Evolutionary conservation across 2,797 vertebrate genomes (phyloP).

Genomic region (Gobionotothen gibberifrons): DNA sequence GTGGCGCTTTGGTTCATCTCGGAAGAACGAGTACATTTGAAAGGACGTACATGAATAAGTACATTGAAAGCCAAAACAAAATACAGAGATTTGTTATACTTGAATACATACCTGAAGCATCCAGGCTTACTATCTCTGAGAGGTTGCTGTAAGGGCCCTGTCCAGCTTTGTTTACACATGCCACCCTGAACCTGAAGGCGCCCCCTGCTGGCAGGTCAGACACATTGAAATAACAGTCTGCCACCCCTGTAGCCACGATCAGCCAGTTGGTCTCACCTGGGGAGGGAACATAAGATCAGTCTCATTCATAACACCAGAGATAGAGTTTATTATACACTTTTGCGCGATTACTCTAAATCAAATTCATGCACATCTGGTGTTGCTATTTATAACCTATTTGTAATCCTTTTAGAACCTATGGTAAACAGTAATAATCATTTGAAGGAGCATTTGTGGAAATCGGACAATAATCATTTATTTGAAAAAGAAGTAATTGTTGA

Average conservation of each 20-base stretch:
- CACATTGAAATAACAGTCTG: slow-evolving; percentile 96
- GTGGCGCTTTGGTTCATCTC: too few relatives aligned
- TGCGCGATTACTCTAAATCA: not conserved
- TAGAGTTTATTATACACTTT: not conserved
- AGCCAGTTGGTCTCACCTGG: slow-evolving; percentile 93
- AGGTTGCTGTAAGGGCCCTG: slow-evolving; percentile 94
- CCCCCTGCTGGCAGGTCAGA: slow-evolving; percentile 86
- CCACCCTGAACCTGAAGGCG: slow-evolving; percentile 92
- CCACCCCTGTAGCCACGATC: slow-evolving; percentile 88
- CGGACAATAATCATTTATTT: not conserved
- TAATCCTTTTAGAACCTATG: not conserved
- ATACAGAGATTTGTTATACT: not conserved
- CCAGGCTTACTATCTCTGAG: slow-evolving; percentile 87
- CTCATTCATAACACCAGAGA: not conserved
- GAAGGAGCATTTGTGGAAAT: not conserved
- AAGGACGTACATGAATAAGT: not conserved
- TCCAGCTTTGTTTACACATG: slow-evolving; percentile 95
- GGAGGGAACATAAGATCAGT: not conserved
- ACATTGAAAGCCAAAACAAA: not conserved
- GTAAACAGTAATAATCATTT: not conserved
- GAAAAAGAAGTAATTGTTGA: not conserved
- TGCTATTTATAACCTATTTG: not conserved
- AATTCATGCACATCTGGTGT: not conserved
- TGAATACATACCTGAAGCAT: slow-evolving; percentile 81
- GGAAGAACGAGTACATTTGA: too few relatives aligned